Evolutionary conservation across 2,797 vertebrate genomes (phyloP).

Genomic region (Chanos chanos): DNA sequence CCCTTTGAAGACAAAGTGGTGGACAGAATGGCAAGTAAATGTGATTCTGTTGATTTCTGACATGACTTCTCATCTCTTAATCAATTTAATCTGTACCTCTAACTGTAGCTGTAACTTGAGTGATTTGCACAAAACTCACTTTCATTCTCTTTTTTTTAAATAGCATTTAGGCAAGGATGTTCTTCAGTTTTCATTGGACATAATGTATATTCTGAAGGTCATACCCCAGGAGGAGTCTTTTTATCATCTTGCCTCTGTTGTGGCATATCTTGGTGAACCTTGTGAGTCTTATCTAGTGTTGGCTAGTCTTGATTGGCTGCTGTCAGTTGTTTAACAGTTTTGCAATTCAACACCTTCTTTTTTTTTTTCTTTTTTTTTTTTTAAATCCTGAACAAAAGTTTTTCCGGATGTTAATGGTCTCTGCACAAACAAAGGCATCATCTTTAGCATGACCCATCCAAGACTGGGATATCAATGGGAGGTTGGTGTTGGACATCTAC

Average conservation of each 20-base stretch:
- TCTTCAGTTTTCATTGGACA: slow-evolving; percentile 58
- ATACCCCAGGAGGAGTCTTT: slow-evolving; percentile 54
- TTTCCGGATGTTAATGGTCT: slow-evolving; percentile 54
- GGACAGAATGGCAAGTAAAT: slow-evolving; percentile 50
- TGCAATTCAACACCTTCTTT: neutral
- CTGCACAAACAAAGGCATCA: slow-evolving; percentile 51
- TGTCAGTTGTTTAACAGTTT: no score
- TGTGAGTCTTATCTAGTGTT: slow-evolving; percentile 60
- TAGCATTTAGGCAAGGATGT: slow-evolving; percentile 68
- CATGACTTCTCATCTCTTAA: no score
- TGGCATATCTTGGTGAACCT: slow-evolving; percentile 54
- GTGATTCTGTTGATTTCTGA: no score
- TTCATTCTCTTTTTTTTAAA: neutral
- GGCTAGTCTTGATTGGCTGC: neutral
- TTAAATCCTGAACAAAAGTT: no score
- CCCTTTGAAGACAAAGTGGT: slow-evolving; percentile 62
- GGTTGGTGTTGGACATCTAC: slow-evolving; percentile 58
- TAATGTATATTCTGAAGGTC: slow-evolving; percentile 68
- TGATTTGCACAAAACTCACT: no score
- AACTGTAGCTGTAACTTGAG: neutral
- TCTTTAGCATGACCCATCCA: slow-evolving; percentile 38
- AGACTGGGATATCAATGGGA: slow-evolving; percentile 60
- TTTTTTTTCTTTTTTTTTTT: neutral
- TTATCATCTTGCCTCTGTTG: slow-evolving; percentile 56
- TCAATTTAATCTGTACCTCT: neutral